Evolutionary conservation across 2,113 vertebrate species (phyloP), one percentile per base, ranked within the genome.

Genomic region (Hippocampus guttulatus): DNA sequence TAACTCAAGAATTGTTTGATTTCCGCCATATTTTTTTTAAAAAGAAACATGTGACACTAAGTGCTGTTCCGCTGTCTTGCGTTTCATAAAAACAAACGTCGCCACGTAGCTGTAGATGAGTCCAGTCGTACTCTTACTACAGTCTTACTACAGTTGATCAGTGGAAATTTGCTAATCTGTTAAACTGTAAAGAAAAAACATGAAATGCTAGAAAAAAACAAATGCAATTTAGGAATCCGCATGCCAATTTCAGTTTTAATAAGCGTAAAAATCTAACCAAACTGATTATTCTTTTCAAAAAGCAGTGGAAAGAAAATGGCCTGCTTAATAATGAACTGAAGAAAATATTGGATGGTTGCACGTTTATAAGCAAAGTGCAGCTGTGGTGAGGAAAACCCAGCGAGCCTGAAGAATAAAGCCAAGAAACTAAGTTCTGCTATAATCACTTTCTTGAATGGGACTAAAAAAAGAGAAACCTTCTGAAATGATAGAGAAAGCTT

Each of bases 401-500:
- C 80, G 72, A 62, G 75, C 63, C 78, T n/a, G 64, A 64, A 76
- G 71, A 81, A 81, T 71, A 63, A 77, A 77, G 69, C 55, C 69
- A 82, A 73, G 72, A 84, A 82, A 76, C 71, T 79, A 71, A 55
- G 51, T 64, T 75, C 74, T 85, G 74, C 64, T 73, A 88, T 84
- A 88, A 83, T 82, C 69, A 72, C 81, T 84, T 88, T 88, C 75
- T 88, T 86, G 80, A 87, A 86, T 86, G 82, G 71, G 77, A 83
- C 80, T 70, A 77, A 85, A 54, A 89, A 88, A 86, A 80, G 74
- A 84, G 78, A 88, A 90, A 91, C 86, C 84, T 88, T 81, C 85
- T 90, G 85, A 91, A 92, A 92, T 90, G 87, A 91, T 88, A 89
- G 86, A 89, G 86, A 87, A 86, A 89, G 81, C 74, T 77, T 91